Base-by-base conservation (phyloP, 2,113 vertebrate species). In the Mungos mungo region DNA sequence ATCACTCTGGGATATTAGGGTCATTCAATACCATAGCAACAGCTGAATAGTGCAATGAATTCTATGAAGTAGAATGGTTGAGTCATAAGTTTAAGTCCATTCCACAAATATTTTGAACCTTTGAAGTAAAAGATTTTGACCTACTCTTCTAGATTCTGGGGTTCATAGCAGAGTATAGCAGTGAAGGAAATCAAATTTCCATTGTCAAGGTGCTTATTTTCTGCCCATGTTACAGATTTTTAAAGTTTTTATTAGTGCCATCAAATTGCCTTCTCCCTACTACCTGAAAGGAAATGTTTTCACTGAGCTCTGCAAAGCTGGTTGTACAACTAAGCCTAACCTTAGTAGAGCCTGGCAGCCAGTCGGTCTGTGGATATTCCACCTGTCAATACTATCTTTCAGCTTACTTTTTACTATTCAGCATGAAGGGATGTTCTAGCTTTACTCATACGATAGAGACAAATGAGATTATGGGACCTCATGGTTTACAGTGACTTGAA, bases 351-450 rank as follows among this genome's bases (percentile, higher is more conserved):
- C 2, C 47, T 2, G 23, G n/a, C 7, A 65, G 13, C 16, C 13
- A 7, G 0, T 35, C 35, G 0, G 4, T 4, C 33, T 47, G 7
- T 7, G 9, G 18, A 19, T 4, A 25, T 45, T 88, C 19, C 2
- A 3, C 27, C 19, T 1, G 4, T 1, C 10, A 76, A 2, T 13
- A 7, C 16, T 3, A 0, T 15, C 27, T 14, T 68, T 21, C 3
- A 4, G 19, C 19, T 27, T 19, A 29, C 23, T 10, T 69, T 47
- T 68, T 19, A 2, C 5, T 54, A 13, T 29, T 52, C 0, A 3
- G 47, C 6, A 19, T 2, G 10, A 83, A 41, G 29, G 60, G 15
- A 7, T 71, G 41, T 25, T 52, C 45, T 45, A 14, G 41, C n/a
- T 50, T 63, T 18, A 18, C 41, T 54, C 33, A 31, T 2, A 38